Conservation (phyloP, 2,797 vertebrate species). For the Eulemur coronatus region DNA sequence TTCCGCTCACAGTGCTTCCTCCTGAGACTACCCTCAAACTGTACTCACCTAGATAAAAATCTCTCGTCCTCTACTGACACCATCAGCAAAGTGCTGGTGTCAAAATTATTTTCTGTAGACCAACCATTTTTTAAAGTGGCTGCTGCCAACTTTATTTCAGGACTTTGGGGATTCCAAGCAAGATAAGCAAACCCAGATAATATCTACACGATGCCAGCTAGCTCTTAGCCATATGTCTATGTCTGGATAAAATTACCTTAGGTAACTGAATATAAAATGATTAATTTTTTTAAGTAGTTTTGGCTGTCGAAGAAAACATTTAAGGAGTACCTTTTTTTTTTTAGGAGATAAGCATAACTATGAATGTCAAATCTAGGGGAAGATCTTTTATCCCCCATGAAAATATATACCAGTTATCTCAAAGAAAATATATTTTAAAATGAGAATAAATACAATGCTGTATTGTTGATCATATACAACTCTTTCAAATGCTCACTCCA, state of each 20-base stretch:
- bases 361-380: not conserved
- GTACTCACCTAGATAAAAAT: conserved; percentile 55
- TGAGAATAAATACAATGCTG: not conserved
- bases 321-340: not conserved
- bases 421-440: not conserved
- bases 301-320: not conserved
- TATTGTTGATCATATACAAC: not conserved
- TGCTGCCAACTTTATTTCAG: not conserved
- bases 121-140: not conserved
- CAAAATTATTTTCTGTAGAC: conserved; percentile 31
- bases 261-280: conserved; percentile 16
- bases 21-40: not conserved
- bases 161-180: not conserved
- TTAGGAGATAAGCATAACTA: not conserved
- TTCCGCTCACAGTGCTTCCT: not conserved
- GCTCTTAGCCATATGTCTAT: not conserved
- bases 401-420: not conserved
- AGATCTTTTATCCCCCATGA: not conserved
- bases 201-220: not conserved
- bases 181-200: not conserved
- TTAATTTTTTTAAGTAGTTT: not conserved
- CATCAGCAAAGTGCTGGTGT: not conserved
- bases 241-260: not conserved
- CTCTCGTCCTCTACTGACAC: not conserved
- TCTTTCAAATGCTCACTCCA: not conserved